phyloP scores from a whole-genome alignment of 2,113 vertebrate species.

The Leucopsar rothschildi region DNA sequence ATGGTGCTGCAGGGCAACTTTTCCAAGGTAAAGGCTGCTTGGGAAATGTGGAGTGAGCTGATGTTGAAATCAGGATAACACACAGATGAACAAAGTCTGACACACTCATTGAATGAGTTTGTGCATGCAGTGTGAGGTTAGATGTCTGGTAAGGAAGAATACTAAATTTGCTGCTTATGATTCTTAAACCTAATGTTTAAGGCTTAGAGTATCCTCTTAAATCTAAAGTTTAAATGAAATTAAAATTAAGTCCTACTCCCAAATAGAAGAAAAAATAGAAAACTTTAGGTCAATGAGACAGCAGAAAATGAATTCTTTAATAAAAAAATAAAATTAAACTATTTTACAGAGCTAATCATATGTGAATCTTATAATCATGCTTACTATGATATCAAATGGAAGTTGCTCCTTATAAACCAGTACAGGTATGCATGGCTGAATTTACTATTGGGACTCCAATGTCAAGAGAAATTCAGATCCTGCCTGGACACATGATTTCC shows the following conservation, averaged over 20 bases:
- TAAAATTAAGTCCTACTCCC: background rate
- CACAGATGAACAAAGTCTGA: slow-evolving; percentile 42
- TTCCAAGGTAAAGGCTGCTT: background rate
- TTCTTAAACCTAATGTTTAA: background rate
- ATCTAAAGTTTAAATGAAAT: background rate
- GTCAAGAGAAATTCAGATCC: background rate
- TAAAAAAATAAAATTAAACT: background rate
- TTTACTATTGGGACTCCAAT: background rate
- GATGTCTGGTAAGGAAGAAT: background rate
- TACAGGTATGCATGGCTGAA: background rate
- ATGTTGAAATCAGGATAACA: slow-evolving; percentile 39
- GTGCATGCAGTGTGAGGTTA: background rate
- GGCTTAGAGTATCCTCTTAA: background rate
- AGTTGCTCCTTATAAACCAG: background rate
- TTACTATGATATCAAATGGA: background rate
- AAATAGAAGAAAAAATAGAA: background rate
- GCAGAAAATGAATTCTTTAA: background rate
- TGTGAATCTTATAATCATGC: background rate
- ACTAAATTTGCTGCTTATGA: background rate
- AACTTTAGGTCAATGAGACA: background rate
- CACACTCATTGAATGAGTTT: background rate
- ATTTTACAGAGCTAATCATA: background rate
- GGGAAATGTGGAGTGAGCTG: background rate
- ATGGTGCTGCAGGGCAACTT: background rate
- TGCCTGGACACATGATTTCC: background rate